Percentiles rank a stretch among this genome's conserved stretches.
These are phyloP conservation scores for Porites cylindrica DNA, from an alignment of 92 coral and sea anemone genomes.

Conservation along the genomic window DNA sequence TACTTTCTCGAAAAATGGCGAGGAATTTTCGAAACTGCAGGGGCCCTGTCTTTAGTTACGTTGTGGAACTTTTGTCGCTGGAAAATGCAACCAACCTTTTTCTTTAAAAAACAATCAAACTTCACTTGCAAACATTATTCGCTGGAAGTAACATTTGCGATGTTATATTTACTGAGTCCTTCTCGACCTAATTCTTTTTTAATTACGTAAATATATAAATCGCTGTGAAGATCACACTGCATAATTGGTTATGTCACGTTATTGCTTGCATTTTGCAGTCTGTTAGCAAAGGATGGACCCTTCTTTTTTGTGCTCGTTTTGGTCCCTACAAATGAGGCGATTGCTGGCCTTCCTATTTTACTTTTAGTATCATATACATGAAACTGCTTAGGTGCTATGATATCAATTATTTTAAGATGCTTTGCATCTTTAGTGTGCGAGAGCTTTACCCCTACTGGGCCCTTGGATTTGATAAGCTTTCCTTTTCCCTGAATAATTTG, in stretches of 20 bases:
- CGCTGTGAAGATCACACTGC: not conserved
- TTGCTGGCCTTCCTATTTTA: conserved; percentile 68
- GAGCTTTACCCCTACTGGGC: conserved; percentile 86
- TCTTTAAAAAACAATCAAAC: too few species aligned
- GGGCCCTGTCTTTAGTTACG: too few species aligned
- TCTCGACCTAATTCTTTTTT: too few species aligned
- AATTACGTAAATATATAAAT: not conserved
- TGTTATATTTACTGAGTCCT: too few species aligned
- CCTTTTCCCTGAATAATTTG: conserved; percentile 86
- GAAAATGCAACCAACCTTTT: too few species aligned
- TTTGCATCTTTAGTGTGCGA: conserved; percentile 89
- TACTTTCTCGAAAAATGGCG: too few species aligned
- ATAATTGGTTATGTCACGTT: not conserved
- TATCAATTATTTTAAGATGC: conserved; percentile 87
- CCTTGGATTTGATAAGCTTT: conserved; percentile 92
- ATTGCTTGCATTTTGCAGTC: not conserved
- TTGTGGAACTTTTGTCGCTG: too few species aligned
- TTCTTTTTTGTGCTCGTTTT: conserved; percentile 3
- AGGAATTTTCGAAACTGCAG: too few species aligned
- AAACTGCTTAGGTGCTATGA: conserved; percentile 78
- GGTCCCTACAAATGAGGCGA: not conserved
- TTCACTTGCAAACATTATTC: not conserved
- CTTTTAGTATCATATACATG: conserved; percentile 88
- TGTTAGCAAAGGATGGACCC: not conserved
- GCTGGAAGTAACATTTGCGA: not conserved